Evolutionary conservation across 92 coral and sea anemone species (phyloP).

Genomic region (Paragorgia papillata): DNA sequence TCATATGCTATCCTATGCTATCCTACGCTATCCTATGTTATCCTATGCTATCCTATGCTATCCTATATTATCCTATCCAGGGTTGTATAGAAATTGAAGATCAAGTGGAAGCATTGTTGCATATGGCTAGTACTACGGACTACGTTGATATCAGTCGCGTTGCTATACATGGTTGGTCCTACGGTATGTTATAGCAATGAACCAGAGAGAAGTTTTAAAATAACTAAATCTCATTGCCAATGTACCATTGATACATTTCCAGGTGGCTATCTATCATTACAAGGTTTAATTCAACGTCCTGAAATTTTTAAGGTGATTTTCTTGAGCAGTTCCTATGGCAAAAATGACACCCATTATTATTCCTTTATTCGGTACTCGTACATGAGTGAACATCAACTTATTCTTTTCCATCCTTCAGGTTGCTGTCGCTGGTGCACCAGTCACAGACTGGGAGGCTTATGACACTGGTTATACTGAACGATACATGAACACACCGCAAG

Average conservation of each 20-base stretch:
- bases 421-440: conserved; percentile 98
- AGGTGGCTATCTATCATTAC: conserved; percentile 91
- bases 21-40: too few species aligned
- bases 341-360: too few species aligned
- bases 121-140: conserved; percentile 76
- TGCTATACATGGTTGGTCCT: conserved; percentile 99
- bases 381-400: too few species aligned
- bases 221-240: conserved; percentile 2
- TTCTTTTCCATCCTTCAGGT: conserved; percentile 55
- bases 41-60: too few species aligned
- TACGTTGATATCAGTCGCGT: conserved; percentile 85
- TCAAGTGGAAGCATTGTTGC: conserved; percentile 90
- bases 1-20: too few species aligned
- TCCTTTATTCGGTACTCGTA: too few species aligned
- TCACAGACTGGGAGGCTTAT: conserved; percentile 97
- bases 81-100: conserved; percentile 96
- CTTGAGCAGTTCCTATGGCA: too few species aligned
- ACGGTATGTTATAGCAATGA: conserved; percentile 59
- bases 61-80: conserved; percentile 48
- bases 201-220: not conserved
- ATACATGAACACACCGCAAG: conserved; percentile 93
- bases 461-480: conserved; percentile 99
- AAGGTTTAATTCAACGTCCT: conserved; percentile 85
- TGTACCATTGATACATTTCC: not conserved
- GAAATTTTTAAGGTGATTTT: conserved; percentile 83